phyloP scores from a whole-genome alignment of 2,113 vertebrate species.

The Erythrolamprus reginae region DNA sequence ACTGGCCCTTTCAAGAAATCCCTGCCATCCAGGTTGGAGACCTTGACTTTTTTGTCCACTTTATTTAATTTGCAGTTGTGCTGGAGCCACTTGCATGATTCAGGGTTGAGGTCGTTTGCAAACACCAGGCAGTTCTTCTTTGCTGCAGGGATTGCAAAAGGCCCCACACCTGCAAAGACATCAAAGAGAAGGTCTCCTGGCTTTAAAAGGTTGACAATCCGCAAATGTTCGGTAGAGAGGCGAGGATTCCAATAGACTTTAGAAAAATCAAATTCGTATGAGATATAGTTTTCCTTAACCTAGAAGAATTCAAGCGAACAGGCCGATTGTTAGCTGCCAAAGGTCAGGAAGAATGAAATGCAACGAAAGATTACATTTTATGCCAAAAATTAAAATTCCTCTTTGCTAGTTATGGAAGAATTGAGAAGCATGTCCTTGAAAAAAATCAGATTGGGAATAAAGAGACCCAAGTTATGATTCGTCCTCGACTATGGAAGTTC shows the following conservation, averaged over 20 bases:
- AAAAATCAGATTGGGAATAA: neutral
- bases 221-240: slow-evolving; percentile 87
- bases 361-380: neutral
- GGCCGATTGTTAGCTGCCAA: slow-evolving; percentile 20
- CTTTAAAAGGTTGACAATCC: slow-evolving; percentile 75
- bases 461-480: neutral
- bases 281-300: slow-evolving; percentile 88
- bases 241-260: slow-evolving; percentile 96
- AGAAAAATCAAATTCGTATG: slow-evolving; percentile 93
- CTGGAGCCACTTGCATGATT: slow-evolving; percentile 86
- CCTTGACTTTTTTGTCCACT: slow-evolving; percentile 73
- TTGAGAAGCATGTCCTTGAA: neutral
- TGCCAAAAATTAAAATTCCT: neutral
- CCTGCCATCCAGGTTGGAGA: slow-evolving; percentile 88
- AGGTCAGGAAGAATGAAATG: neutral
- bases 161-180: slow-evolving; percentile 90
- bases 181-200: slow-evolving; percentile 82
- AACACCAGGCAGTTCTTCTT: slow-evolving; percentile 76
- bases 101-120: slow-evolving; percentile 95
- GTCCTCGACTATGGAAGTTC: neutral
- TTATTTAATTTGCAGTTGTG: slow-evolving; percentile 93
- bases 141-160: slow-evolving; percentile 87
- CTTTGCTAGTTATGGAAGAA: neutral
- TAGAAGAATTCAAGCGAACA: slow-evolving; percentile 59
- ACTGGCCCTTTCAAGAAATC: slow-evolving; percentile 84